These are phyloP conservation scores for Archilochus colubris DNA, from an alignment of 2,113 vertebrate genomes.

Conservation along the genomic window DNA sequence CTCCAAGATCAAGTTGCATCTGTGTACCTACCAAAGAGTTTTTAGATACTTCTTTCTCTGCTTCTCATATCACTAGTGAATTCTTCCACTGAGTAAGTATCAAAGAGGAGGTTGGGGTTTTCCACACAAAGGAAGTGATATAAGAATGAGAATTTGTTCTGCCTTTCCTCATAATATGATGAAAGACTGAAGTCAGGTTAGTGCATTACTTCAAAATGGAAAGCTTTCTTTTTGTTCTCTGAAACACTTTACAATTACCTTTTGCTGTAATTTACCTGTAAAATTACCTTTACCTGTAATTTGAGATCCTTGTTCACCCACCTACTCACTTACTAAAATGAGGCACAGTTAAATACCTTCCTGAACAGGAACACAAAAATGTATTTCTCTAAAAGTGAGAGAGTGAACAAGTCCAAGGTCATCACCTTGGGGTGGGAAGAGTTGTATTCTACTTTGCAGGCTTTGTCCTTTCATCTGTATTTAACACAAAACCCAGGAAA, in stretches of 20 bases:
- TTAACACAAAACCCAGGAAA: neutral
- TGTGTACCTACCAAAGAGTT: neutral
- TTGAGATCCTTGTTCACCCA: constrained; percentile 7
- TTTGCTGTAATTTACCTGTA: constrained; percentile 45
- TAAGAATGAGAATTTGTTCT: constrained; percentile 32
- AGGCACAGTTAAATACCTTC: constrained; percentile 13
- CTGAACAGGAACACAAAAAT: neutral
- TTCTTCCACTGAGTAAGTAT: neutral
- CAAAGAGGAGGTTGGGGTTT: constrained; percentile 5
- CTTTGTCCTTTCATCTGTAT: neutral
- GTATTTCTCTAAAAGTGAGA: neutral
- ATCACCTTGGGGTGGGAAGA: neutral
- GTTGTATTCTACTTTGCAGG: neutral
- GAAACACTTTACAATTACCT: constrained; percentile 36
- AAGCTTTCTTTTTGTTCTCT: constrained; percentile 24
- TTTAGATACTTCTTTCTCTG: neutral
- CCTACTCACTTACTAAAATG: constrained; percentile 5
- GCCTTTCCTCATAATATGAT: neutral
- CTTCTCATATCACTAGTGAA: neutral
- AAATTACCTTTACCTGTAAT: constrained; percentile 31
- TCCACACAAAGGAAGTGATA: neutral
- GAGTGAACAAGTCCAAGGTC: neutral
- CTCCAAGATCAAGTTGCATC: neutral
- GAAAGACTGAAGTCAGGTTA: constrained; percentile 17
- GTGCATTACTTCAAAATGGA: neutral